These are phyloP conservation scores for Oreohelix idahoensis DNA, from an alignment of 1,140 invertebrate species.

Conservation along the genomic window DNA sequence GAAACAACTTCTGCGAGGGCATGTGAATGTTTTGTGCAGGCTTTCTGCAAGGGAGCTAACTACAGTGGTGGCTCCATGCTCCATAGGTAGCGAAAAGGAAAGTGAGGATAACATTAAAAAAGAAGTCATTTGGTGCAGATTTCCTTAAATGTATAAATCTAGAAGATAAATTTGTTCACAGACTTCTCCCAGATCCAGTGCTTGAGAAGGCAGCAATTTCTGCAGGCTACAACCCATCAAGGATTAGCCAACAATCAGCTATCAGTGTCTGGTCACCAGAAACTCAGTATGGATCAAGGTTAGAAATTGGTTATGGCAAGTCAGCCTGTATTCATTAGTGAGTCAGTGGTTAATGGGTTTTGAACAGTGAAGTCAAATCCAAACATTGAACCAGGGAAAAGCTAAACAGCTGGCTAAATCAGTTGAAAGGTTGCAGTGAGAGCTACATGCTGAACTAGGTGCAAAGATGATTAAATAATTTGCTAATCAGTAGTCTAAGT, in stretches of 20 bases:
- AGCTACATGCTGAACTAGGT: too few species aligned
- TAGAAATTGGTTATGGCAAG: not conserved
- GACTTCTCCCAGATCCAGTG: constrained; percentile 26
- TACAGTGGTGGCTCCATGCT: too few species aligned
- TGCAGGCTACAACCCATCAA: constrained; percentile 3
- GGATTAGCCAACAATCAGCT: constrained; percentile 27
- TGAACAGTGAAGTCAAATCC: not conserved
- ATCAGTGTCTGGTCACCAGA: constrained; percentile 25
- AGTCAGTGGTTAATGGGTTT: not conserved
- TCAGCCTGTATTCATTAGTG: not conserved
- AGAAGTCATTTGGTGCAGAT: too few species aligned
- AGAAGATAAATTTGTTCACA: not conserved
- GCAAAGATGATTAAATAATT: too few species aligned
- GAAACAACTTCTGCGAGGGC: too few species aligned
- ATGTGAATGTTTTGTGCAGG: too few species aligned
- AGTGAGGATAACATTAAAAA: too few species aligned
- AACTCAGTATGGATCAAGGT: constrained; percentile 32
- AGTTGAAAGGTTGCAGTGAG: too few species aligned
- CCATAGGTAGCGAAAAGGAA: too few species aligned
- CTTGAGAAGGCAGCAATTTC: constrained; percentile 12
- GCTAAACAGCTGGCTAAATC: not conserved
- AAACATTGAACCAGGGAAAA: not conserved
- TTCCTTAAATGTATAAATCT: too few species aligned
- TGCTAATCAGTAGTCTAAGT: too few species aligned
- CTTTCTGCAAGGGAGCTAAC: too few species aligned